Conservation (phyloP, 1,140 invertebrate genomes). For the Drosophila biarmipes region DNA sequence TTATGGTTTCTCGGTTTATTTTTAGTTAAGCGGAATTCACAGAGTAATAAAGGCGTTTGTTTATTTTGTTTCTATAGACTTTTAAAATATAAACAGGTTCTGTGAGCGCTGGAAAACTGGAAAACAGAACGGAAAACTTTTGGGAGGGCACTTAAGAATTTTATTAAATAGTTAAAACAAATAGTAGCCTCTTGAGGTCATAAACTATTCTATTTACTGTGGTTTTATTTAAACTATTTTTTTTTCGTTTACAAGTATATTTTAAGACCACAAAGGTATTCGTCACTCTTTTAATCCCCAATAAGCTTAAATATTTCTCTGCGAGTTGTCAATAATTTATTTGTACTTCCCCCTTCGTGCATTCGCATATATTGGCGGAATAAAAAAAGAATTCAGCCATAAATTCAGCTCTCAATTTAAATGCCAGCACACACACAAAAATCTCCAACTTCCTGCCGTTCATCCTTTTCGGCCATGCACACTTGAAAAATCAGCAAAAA, state of each 20-base stretch:
- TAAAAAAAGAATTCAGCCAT: slow-evolving; percentile 22
- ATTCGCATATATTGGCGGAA: slow-evolving; percentile 20
- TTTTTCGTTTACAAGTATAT: too few species aligned
- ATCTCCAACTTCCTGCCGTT: slow-evolving; percentile 24
- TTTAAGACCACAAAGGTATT: too few species aligned
- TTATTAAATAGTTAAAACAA: background rate
- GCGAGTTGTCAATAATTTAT: slow-evolving; percentile 25
- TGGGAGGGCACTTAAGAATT: too few species aligned
- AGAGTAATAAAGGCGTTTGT: slow-evolving; percentile 40
- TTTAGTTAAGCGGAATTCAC: slow-evolving; percentile 34
- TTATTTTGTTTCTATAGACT: slow-evolving; percentile 30
- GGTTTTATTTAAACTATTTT: too few species aligned
- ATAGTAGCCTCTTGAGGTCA: too few species aligned
- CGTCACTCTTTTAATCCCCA: background rate
- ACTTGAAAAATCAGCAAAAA: slow-evolving; percentile 35
- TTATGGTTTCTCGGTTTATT: slow-evolving; percentile 33
- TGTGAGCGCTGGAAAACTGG: background rate
- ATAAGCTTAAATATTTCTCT: slow-evolving; percentile 5
- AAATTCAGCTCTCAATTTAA: slow-evolving; percentile 40
- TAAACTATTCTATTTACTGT: too few species aligned
- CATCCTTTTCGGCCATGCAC: background rate
- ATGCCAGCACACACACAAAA: slow-evolving; percentile 27
- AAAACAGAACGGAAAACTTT: slow-evolving; percentile 1
- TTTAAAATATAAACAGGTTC: slow-evolving; percentile 37
- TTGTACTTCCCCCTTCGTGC: slow-evolving; percentile 7